These are phyloP conservation scores for Amphipyra tragopoginis DNA, from an alignment of 2,888 invertebrate species.

Conservation along the genomic window DNA sequence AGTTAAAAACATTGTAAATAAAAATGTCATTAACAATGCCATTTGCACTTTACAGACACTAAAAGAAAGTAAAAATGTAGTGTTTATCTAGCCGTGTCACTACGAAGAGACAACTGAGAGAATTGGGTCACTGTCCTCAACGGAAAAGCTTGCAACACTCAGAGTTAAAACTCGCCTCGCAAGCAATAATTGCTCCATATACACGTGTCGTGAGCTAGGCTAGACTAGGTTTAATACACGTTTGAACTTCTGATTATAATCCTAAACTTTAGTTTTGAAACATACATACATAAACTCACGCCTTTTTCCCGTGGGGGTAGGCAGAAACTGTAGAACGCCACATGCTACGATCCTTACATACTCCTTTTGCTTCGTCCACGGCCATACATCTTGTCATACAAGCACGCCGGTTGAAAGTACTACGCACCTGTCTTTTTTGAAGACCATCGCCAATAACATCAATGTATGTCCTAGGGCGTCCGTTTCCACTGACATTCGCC, in stretches of 20 bases:
- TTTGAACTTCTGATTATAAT: slow-evolving; percentile 8
- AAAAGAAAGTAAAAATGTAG: slow-evolving; percentile 44
- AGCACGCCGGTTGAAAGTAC: no score
- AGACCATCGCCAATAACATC: no score
- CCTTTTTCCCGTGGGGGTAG: no score
- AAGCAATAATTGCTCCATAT: slow-evolving; percentile 52
- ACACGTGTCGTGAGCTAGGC: slow-evolving; percentile 3
- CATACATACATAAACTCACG: no score
- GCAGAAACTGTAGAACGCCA: no score
- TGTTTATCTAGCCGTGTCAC: slow-evolving; percentile 48
- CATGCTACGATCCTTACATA: no score
- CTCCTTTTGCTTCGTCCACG: no score
- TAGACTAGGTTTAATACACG: slow-evolving; percentile 3
- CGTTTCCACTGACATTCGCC: no score
- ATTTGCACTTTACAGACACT: slow-evolving; percentile 33
- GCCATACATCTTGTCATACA: no score
- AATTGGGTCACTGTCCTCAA: slow-evolving; percentile 56
- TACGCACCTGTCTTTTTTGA: no score
- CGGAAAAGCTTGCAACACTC: slow-evolving; percentile 43
- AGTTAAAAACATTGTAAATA: slow-evolving; percentile 25
- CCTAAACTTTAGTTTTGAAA: slow-evolving; percentile 15
- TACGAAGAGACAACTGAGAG: slow-evolving; percentile 34
- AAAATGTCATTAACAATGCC: slow-evolving; percentile 43
- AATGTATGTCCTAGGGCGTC: no score
- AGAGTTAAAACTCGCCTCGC: slow-evolving; percentile 39